These are phyloP conservation scores for Montipora capitata DNA, from an alignment of 92 coral and sea anemone species.

Conservation along the genomic window DNA sequence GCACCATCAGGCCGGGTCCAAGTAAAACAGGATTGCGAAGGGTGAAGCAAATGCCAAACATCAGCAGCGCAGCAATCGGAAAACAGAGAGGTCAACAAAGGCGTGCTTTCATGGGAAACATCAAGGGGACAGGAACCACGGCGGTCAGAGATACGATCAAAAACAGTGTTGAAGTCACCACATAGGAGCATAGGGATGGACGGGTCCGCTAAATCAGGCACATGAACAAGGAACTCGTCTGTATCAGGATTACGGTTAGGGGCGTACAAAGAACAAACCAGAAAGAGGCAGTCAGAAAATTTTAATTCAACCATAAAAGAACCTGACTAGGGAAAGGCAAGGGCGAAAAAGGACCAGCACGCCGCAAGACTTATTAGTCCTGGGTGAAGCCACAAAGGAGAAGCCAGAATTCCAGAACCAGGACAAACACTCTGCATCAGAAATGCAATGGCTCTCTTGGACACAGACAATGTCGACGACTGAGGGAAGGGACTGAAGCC, in stretches of 20 bases:
- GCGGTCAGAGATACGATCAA: slow-evolving; percentile 28
- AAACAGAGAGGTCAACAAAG: not conserved
- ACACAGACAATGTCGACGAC: too few species aligned
- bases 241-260: not conserved
- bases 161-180: slow-evolving; percentile 4
- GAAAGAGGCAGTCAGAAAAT: too few species aligned
- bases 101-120: not conserved
- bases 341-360: too few species aligned
- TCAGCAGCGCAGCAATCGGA: not conserved
- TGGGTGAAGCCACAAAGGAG: too few species aligned
- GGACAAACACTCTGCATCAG: too few species aligned
- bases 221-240: not conserved
- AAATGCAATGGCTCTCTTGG: too few species aligned
- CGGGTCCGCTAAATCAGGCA: not conserved
- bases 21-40: not conserved
- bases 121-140: not conserved
- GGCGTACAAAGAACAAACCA: too few species aligned
- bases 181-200: slow-evolving; percentile 9
- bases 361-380: too few species aligned
- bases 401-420: too few species aligned
- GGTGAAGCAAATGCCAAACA: slow-evolving; percentile 46
- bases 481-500: too few species aligned
- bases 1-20: slow-evolving; percentile 54
- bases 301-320: too few species aligned
- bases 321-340: too few species aligned